Base-by-base conservation (phyloP, 2,113 vertebrate genomes). In the Donacobius atricapilla region DNA sequence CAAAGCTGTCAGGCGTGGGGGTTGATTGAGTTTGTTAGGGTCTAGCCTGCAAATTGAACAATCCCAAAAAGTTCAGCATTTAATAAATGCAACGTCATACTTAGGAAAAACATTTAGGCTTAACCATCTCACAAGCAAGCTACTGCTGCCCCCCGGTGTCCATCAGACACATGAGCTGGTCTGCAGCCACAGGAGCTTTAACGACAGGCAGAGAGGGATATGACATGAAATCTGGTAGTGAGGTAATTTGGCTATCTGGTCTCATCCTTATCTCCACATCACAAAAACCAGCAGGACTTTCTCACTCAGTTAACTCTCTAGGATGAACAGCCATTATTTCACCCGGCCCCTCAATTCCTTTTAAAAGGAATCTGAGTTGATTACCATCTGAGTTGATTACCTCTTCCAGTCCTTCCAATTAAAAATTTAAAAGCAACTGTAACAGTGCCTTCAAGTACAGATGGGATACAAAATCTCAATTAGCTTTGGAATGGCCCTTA, bases 131-230 rank as follows among this genome's bases (percentile, higher is more conserved):
- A 76, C 13, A 47, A 3, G 22, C 48, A 44, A 79, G 48, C 27
- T 20, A 3, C 61, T 94, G 92, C 94, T 96, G 94, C 94, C 90
- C 73, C 61, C 93, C 51, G 5, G 82, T 48, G 94, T 79, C 73
- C n/a, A 1, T 56, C n/a, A 21, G 48, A 1, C 23, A 30, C 77
- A 33, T 0, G 28, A 58, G 37, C 68, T 21, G 21, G 4, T 9
- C 35, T 42, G 50, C 58, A 30, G 5, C 2, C 3, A 0, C 3
- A 7, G 40, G 9, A 6, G 50, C 12, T 15, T 39, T 20, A 39
- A 8, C 4, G 4, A 4, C 2, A 5, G 4, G 33, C 31, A 11
- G 28, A 8, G 10, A 9, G 25, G 7, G 15, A 9, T 23, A 2
- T 0, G 30, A 28, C 3, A 0, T 1, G 8, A 6, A 22, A 40